A percentile compares a stretch with the other conserved stretches of the same genome.
These are phyloP conservation scores for Ara ararauna DNA, from an alignment of 2,797 vertebrate species.

Conservation along the genomic window DNA sequence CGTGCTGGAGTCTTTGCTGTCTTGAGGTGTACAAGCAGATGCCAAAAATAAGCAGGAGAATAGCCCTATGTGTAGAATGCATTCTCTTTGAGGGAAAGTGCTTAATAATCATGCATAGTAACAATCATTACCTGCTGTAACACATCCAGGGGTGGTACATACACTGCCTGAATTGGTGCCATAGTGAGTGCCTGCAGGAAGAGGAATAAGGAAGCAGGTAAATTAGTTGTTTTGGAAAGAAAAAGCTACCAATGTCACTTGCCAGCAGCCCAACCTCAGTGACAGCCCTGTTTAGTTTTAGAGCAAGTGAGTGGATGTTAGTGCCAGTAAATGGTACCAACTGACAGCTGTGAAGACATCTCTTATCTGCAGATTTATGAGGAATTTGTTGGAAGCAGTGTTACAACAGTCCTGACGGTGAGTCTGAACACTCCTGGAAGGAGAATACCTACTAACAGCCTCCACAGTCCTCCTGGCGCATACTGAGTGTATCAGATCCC, in stretches of 20 bases:
- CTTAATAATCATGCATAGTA: neutral
- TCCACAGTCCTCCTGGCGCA: neutral
- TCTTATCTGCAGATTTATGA: neutral
- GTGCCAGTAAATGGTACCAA: neutral
- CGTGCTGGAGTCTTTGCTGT: neutral
- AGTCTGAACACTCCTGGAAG: neutral
- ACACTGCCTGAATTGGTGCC: constrained; percentile 46
- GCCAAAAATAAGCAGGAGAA: neutral
- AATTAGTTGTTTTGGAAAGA: neutral
- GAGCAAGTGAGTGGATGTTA: neutral
- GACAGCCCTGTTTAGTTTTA: neutral
- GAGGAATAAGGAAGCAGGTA: neutral
- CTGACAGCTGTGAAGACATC: neutral
- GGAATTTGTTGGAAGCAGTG: neutral
- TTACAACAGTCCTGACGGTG: neutral
- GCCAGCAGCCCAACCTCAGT: neutral
- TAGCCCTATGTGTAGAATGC: neutral
- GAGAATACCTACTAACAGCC: neutral
- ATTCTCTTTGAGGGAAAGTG: neutral
- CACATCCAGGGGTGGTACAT: constrained; percentile 90
- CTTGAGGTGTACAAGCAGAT: neutral
- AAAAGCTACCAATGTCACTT: neutral
- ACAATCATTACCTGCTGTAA: constrained; percentile 87
- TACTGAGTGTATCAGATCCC: neutral
- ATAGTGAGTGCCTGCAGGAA: constrained; percentile 76